phyloP scores from a whole-genome alignment of 2,888 invertebrate genomes.

The Limnephilus lunatus region DNA sequence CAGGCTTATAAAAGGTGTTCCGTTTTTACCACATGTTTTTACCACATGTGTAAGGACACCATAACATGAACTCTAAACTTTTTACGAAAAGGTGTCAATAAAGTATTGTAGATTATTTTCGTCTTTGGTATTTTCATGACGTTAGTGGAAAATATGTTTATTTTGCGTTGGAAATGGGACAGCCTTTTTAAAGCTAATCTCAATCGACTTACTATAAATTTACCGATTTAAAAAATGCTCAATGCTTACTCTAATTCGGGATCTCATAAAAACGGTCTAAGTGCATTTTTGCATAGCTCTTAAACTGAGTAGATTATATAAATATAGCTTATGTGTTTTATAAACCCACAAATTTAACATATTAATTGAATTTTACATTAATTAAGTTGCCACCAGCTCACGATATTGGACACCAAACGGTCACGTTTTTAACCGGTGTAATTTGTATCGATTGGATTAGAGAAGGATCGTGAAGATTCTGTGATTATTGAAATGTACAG shows the following conservation, averaged over 20 bases:
- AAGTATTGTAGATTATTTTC: too few species aligned
- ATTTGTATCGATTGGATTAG: constrained; percentile 12
- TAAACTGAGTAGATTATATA: background rate
- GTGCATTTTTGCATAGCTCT: background rate
- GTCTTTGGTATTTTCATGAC: too few species aligned
- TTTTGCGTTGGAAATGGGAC: background rate
- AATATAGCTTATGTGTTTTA: background rate
- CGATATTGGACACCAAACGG: constrained; percentile 8
- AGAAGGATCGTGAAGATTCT: background rate
- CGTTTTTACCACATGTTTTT: background rate
- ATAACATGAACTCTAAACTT: background rate
- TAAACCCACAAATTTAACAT: background rate
- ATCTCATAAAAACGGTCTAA: background rate
- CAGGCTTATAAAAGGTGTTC: background rate
- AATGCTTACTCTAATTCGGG: background rate
- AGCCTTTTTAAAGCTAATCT: background rate
- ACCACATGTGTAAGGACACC: background rate
- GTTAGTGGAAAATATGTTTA: background rate
- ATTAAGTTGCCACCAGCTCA: constrained; percentile 29
- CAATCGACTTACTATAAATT: background rate
- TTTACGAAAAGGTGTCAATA: too few species aligned
- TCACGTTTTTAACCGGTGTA: constrained; percentile 24
- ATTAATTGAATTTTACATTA: background rate
- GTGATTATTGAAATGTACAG: background rate
- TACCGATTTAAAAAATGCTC: background rate